Evolutionary conservation across 2,888 invertebrate genomes (phyloP).

Genomic region (Caenorhabditis sp.): DNA sequence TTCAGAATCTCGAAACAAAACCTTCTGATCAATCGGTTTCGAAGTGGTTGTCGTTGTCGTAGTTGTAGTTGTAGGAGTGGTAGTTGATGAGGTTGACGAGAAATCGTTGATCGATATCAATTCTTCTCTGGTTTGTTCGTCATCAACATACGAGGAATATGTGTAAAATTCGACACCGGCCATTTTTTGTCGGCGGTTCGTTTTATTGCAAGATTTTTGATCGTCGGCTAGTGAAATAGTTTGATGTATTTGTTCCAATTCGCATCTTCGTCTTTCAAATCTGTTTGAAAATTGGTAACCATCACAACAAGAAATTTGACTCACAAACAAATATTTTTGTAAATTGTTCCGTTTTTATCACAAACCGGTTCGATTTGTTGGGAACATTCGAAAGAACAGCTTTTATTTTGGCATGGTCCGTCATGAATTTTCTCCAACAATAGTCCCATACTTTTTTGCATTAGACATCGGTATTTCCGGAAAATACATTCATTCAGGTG

Average conservation of each 20-base stretch:
- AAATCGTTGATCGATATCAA: not conserved
- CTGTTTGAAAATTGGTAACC: not conserved
- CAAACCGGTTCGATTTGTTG: slow-evolving; percentile 53
- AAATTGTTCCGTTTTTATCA: slow-evolving; percentile 52
- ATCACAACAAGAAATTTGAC: slow-evolving; percentile 9
- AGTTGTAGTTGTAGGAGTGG: slow-evolving; percentile 4
- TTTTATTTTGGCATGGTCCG: slow-evolving; percentile 22
- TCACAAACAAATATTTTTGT: slow-evolving; percentile 58
- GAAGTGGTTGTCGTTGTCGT: slow-evolving; percentile 6
- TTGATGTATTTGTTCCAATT: slow-evolving; percentile 27
- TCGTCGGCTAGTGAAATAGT: slow-evolving; percentile 30
- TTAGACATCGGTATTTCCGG: slow-evolving; percentile 31
- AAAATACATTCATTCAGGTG: slow-evolving; percentile 48
- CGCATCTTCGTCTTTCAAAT: slow-evolving; percentile 35
- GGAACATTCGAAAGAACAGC: slow-evolving; percentile 48
- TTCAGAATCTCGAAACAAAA: not conserved
- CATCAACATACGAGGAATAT: slow-evolving; percentile 12
- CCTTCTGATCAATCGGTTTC: slow-evolving; percentile 6
- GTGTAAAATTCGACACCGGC: slow-evolving; percentile 38
- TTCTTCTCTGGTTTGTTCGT: slow-evolving; percentile 11
- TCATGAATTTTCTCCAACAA: slow-evolving; percentile 16
- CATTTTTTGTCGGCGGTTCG: slow-evolving; percentile 12
- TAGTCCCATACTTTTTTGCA: slow-evolving; percentile 23
- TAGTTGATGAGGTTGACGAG: not conserved
- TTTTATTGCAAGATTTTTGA: slow-evolving; percentile 29